Evolutionary conservation across 2,797 vertebrate genomes (phyloP).

Genomic region (Buceros bicornis): DNA sequence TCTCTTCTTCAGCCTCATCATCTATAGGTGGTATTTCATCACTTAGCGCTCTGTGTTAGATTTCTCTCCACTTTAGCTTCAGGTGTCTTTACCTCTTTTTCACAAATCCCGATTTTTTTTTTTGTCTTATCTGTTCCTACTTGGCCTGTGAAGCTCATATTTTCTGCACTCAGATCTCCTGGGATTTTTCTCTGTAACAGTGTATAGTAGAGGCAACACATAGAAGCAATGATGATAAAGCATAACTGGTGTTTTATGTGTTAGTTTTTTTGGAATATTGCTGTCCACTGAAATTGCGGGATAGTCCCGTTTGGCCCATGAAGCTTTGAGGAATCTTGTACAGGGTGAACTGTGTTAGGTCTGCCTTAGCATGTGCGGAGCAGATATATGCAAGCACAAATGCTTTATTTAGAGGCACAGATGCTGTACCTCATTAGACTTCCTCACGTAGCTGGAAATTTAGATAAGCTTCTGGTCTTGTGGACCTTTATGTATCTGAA

Average conservation of each 20-base stretch:
- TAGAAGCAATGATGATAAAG: not conserved
- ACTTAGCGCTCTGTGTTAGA: not conserved
- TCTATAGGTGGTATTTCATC: not conserved
- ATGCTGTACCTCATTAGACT: not conserved
- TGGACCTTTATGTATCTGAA: not conserved
- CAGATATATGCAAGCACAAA: not conserved
- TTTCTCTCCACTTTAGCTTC: not conserved
- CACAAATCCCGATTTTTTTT: not conserved
- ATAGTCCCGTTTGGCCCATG: not conserved
- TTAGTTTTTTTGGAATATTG: not conserved
- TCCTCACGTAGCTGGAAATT: not conserved
- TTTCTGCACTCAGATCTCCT: not conserved
- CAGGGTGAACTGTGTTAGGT: not conserved
- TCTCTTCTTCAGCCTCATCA: not conserved
- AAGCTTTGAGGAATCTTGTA: not conserved
- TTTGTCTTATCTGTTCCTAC: not conserved
- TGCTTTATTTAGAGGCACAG: not conserved
- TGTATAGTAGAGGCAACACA: not conserved
- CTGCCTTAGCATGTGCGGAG: not conserved
- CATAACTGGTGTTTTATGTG: not conserved
- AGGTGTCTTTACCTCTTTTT: not conserved
- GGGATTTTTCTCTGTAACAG: not conserved
- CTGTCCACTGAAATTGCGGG: not conserved
- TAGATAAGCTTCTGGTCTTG: not conserved
- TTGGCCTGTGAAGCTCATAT: not conserved